phyloP scores from a whole-genome alignment of 2,797 vertebrate genomes.

The Centropyge bicolor region DNA sequence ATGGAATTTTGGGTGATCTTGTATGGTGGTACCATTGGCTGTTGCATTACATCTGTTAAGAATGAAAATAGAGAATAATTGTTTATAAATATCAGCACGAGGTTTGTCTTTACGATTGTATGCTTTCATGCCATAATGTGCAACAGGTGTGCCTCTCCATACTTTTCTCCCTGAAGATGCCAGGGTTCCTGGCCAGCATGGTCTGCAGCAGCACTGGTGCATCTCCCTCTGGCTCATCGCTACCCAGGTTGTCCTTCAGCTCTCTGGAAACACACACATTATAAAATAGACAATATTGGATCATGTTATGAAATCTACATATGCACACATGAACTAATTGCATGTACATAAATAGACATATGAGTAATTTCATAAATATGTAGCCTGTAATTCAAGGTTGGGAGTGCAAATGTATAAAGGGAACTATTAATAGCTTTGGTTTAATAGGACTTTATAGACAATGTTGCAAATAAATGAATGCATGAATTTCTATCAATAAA shows the following conservation, averaged over 20 bases:
- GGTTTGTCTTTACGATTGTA: neutral
- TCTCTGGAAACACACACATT: conserved; percentile 86
- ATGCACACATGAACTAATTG: neutral
- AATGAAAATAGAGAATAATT: conserved; percentile 5
- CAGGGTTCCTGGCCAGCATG: conserved; percentile 96
- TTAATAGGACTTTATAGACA: neutral
- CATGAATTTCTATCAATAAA: conserved; percentile 7
- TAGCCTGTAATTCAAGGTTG: neutral
- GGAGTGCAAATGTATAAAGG: neutral
- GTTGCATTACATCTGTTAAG: conserved; percentile 91
- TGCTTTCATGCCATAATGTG: neutral
- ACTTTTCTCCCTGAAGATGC: conserved; percentile 99
- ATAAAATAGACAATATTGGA: neutral
- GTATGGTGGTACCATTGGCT: conserved; percentile 93
- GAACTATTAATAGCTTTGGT: neutral
- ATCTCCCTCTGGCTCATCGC: conserved; percentile 98
- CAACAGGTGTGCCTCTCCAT: conserved; percentile 78
- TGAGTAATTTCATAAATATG: neutral
- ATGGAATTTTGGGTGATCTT: conserved; percentile 98
- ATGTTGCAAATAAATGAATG: neutral
- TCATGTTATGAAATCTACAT: neutral
- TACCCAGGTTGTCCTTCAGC: conserved; percentile 98
- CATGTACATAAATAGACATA: neutral
- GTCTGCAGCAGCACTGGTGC: conserved; percentile 97
- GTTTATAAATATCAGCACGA: neutral